Conservation (phyloP, 2,888 invertebrate genomes). For the Adineta ricciae region DNA sequence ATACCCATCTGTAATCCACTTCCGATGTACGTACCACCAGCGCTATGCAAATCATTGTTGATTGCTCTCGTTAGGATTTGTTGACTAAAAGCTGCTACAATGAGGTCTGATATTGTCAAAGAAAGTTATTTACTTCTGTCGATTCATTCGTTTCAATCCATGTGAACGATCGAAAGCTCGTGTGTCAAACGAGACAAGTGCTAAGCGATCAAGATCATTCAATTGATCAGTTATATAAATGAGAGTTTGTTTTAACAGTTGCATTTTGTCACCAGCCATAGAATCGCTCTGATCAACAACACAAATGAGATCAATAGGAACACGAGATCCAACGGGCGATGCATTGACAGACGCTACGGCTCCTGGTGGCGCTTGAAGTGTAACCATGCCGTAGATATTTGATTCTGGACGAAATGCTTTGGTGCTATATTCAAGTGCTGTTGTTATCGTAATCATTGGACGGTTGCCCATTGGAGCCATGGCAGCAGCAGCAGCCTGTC, state of each 20-base stretch:
- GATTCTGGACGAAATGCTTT: no score
- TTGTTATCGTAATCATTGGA: background rate
- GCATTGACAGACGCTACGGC: background rate
- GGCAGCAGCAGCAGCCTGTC: background rate
- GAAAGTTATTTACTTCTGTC: background rate
- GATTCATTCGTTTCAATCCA: conserved; percentile 3
- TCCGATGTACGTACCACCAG: background rate
- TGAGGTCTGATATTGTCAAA: no score
- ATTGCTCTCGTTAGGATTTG: background rate
- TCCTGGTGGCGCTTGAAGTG: background rate
- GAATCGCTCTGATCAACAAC: background rate
- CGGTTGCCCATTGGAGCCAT: background rate
- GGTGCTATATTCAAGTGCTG: background rate
- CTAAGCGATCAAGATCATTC: background rate
- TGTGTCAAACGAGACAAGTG: background rate
- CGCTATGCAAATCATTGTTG: background rate
- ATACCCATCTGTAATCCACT: background rate
- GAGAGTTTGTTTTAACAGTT: background rate
- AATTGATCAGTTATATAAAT: background rate
- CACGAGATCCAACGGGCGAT: background rate
- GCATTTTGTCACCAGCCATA: background rate
- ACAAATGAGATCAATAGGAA: background rate
- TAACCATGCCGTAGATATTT: background rate
- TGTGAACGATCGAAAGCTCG: background rate
- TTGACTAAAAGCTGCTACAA: background rate